Base-by-base conservation (phyloP, 2,797 vertebrate species). In the Periophthalmus magnuspinnatus region DNA sequence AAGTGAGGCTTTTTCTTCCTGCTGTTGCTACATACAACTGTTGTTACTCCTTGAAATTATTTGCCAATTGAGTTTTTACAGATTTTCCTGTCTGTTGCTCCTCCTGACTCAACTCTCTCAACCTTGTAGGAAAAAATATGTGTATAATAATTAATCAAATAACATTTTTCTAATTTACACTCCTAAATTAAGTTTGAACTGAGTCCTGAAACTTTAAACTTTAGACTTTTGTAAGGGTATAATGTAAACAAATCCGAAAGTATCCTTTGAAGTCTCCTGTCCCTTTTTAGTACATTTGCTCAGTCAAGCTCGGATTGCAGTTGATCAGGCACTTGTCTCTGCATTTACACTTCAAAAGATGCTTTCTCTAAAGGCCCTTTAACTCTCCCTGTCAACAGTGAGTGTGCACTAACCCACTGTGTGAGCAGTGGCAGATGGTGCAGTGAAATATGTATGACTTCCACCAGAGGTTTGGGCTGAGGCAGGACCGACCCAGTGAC, bases 401-500 rank as follows among this genome's bases (percentile, higher is more conserved):
- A 45, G 36, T 56, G 14, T 65, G 33, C 71, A 58, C 57, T 58
- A 14, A 71, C 33, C 32, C 1, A 2, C 11, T 7, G 0, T 50
- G 41, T 21, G 64, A 70, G 55, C 58, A 0, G 17, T 13, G 8
- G 65, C 72, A 77, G 71, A 73, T 77, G 74, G 71, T 47, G 24
- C 6, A n/a, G 71, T 75, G 47, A 77, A 70, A 69, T 34, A 71
- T 75, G 11, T 36, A 34, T 62, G 67, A 76, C 70, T 73, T 67
- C 76, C 72, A 78, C 68, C 57, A 4, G 70, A 70, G 60, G n/a
- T 69, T 70, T 65, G 67, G 32, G 24, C 41, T 47, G 48, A 71
- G 36, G 16, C 22, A 24, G 16, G 22, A 69, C 61, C 33, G 32
- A 56, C 58, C 38, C 50, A 32, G 33, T 62, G 67, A 61, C 61